Base-by-base conservation (phyloP, 2,797 vertebrate genomes). In the Channallabes apus region DNA sequence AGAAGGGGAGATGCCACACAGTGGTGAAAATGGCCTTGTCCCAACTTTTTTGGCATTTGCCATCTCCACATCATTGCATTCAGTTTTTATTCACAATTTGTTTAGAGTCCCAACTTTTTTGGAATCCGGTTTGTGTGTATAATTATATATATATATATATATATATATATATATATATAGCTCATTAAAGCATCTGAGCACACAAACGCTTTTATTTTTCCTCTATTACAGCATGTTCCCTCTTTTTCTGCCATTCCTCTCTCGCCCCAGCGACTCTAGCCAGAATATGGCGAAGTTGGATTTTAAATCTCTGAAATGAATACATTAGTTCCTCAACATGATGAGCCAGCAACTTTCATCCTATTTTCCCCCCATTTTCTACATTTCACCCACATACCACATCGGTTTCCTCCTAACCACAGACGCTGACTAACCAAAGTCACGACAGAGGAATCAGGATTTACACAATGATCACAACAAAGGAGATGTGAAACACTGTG, bases 121-220 rank as follows among this genome's bases (percentile, higher is more conserved):
- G n/a, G n/a, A n/a, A n/a, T n/a, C n/a, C n/a, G n/a, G n/a, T n/a
- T n/a, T n/a, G n/a, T n/a, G n/a, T n/a, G n/a, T n/a, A n/a, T n/a
- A n/a, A n/a, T n/a, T n/a, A n/a, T n/a, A n/a, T n/a, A n/a, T n/a
- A n/a, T n/a, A n/a, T n/a, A n/a, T n/a, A n/a, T n/a, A n/a, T n/a
- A n/a, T n/a, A n/a, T n/a, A n/a, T n/a, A n/a, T 32, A 29, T 62
- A 41, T 51, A 54, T 54, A 27, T 54, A 54, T 54, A 27, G 1
- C 51, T 61, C 62, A 65, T 83, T 76, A 82, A n/a, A 38, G 61
- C 65, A 64, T 54, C 67, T 51, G 65, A 68, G 56, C 38, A 80
- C 51, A 71, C 59, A 77, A 65, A 83, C 41, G 77, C 65, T 71
- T 32, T 83, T 85, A 79, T 71, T 77, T 86, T 78, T 71, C 73